phyloP scores from a whole-genome alignment of 2,113 vertebrate species.

The Sylvietta virens region DNA sequence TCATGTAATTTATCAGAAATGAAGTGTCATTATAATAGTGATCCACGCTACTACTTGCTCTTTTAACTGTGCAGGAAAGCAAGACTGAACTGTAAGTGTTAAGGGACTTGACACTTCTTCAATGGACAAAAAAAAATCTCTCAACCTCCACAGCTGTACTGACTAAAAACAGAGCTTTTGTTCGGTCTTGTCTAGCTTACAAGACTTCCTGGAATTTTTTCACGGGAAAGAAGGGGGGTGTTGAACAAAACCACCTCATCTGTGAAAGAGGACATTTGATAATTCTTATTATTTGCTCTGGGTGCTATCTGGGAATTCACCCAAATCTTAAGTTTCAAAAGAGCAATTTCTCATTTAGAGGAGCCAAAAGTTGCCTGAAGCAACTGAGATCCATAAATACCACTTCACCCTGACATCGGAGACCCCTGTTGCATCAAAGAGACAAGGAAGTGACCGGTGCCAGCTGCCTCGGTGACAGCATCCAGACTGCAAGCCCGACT shows the following conservation, averaged over 20 bases:
- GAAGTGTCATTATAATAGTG: background rate
- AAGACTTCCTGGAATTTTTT: constrained; percentile 22
- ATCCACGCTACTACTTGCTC: background rate
- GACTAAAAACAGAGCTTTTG: constrained; percentile 28
- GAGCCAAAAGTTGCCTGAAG: constrained; percentile 36
- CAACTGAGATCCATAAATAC: background rate
- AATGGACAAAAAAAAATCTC: background rate
- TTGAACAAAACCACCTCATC: constrained; percentile 4
- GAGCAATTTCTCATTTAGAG: constrained; percentile 24
- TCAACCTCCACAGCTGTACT: constrained; percentile 39
- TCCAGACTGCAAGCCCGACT: background rate
- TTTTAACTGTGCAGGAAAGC: background rate
- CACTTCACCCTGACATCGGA: background rate
- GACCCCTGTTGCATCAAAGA: background rate
- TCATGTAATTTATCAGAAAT: background rate
- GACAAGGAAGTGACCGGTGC: background rate
- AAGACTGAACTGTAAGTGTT: background rate
- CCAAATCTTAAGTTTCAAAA: constrained; percentile 31
- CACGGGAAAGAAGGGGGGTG: background rate
- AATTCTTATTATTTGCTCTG: background rate
- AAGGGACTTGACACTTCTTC: background rate
- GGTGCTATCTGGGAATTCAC: constrained; percentile 48
- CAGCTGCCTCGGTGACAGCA: background rate
- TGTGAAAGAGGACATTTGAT: constrained; percentile 21
- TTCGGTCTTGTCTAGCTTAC: background rate